Conservation (phyloP, 1,140 invertebrate species). For the Aphaenogaster rudis region DNA sequence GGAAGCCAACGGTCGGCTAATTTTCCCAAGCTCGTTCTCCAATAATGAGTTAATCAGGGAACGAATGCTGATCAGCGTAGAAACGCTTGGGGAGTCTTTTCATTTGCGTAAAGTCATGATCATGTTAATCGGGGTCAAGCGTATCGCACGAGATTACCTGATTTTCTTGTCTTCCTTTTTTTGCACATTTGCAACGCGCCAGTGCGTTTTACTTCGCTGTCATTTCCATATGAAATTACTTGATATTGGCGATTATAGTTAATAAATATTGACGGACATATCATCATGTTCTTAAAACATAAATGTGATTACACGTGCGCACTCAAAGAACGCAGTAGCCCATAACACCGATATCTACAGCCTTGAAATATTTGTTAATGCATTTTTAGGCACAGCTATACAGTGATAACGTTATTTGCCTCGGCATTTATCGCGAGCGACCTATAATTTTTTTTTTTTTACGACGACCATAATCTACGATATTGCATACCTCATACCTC, state of each 20-base stretch:
- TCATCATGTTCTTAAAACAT: neutral
- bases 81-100: neutral
- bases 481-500: neutral
- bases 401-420: neutral
- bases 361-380: slow-evolving; percentile 27
- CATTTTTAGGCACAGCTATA: neutral
- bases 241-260: neutral
- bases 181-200: slow-evolving; percentile 16
- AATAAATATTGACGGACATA: neutral
- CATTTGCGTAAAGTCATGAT: slow-evolving; percentile 28
- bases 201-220: neutral
- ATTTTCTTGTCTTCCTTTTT: neutral
- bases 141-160: slow-evolving; percentile 22
- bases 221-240: neutral
- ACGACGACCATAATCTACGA: neutral
- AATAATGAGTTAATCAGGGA: slow-evolving; percentile 33
- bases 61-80: slow-evolving; percentile 20
- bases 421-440: neutral
- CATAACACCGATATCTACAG: neutral
- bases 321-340: neutral
- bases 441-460: slow-evolving; percentile 9
- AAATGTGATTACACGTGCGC: neutral
- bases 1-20: neutral
- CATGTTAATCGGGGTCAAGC: slow-evolving; percentile 18
- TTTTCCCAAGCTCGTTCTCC: neutral